Percentiles rank a stretch among this genome's conserved stretches.
These are phyloP conservation scores for Gadus macrocephalus DNA, from an alignment of 2,113 vertebrate species.

Conservation along the genomic window DNA sequence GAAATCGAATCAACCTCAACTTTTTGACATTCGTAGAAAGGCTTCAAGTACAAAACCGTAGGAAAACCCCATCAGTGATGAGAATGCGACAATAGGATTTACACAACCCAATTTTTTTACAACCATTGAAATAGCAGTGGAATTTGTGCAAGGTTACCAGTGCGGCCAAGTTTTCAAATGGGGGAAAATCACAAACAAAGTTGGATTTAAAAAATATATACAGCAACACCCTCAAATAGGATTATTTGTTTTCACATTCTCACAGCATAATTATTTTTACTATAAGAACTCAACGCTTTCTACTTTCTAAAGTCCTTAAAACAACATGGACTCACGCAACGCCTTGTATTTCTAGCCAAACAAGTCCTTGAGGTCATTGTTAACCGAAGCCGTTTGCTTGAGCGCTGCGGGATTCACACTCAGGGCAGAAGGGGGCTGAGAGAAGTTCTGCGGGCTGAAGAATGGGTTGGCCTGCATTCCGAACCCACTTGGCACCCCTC, in stretches of 20 bases:
- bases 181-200: conserved; percentile 26
- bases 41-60: conserved; percentile 61
- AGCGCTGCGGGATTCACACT: conserved; percentile 72
- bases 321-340: conserved; percentile 22
- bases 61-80: conserved; percentile 53
- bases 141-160: conserved; percentile 33
- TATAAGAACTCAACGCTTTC: conserved; percentile 28
- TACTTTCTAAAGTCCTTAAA: conserved; percentile 23
- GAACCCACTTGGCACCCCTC: conserved; percentile 79
- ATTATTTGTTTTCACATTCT: conserved; percentile 42
- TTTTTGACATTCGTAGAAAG: conserved; percentile 20
- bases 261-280: conserved; percentile 14
- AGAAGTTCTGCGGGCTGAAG: conserved; percentile 93
- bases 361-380: conserved; percentile 94
- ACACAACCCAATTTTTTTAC: conserved; percentile 24
- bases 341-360: conserved; percentile 78
- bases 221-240: conserved; percentile 16
- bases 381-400: conserved; percentile 84
- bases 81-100: conserved; percentile 40
- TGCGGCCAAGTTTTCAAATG: conserved; percentile 27
- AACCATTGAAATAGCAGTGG: conserved; percentile 42
- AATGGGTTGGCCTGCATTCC: conserved; percentile 95
- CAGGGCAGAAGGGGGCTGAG: conserved; percentile 70
- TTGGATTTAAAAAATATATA: conserved; percentile 43
- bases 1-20: conserved; percentile 27